Evolutionary conservation across 2,113 vertebrate species (phyloP).

Genomic region (Notothenia rossii): DNA sequence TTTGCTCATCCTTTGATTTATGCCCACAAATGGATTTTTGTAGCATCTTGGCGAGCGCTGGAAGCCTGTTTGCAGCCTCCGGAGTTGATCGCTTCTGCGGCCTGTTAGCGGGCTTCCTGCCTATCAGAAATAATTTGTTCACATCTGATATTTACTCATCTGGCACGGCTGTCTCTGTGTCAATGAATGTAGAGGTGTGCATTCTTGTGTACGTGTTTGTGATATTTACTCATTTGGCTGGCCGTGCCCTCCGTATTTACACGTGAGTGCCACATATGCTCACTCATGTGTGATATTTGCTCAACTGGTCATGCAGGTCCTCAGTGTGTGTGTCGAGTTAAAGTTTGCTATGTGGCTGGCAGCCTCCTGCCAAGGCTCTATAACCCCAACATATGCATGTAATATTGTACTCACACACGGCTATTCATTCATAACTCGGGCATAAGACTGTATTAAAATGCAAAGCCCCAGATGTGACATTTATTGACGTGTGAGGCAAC

Average conservation of each 20-base stretch:
- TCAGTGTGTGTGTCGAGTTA: neutral
- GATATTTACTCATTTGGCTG: conserved; percentile 55
- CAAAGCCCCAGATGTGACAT: conserved; percentile 16
- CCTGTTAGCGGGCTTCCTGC: neutral
- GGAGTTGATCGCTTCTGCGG: neutral
- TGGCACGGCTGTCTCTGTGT: conserved; percentile 16
- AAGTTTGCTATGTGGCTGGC: conserved; percentile 10
- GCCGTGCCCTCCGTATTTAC: conserved; percentile 33
- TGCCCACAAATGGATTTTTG: conserved; percentile 11
- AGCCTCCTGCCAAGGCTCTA: neutral
- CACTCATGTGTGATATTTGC: conserved; percentile 40
- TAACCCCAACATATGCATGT: neutral
- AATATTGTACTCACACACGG: neutral
- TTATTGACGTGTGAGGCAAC: neutral
- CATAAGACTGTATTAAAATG: neutral
- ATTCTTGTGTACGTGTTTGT: conserved; percentile 23
- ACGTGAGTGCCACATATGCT: neutral
- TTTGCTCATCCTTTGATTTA: neutral
- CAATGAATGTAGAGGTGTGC: conserved; percentile 3
- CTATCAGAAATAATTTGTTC: conserved; percentile 2
- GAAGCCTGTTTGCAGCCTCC: neutral
- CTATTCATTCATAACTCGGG: neutral
- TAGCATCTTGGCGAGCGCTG: neutral
- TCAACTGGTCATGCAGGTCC: conserved; percentile 33
- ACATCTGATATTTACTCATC: conserved; percentile 49